Percentiles rank a stretch among this genome's conserved stretches.
Conservation (phyloP, 2,113 vertebrate genomes). For the Oryctolagus cuniculus region DNA sequence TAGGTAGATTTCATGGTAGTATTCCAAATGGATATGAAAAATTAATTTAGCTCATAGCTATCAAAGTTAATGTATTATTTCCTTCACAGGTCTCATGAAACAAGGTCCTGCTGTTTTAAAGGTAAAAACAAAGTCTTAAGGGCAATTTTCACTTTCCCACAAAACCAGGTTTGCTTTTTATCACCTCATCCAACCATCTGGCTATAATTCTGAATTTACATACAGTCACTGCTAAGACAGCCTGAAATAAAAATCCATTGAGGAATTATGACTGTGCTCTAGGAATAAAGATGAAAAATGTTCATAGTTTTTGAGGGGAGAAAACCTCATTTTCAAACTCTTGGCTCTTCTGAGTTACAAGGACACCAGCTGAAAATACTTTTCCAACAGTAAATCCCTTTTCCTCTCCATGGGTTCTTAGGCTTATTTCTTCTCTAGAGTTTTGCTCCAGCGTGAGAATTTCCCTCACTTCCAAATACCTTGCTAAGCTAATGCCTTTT, state of each 20-base stretch:
- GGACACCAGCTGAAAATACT: conserved; percentile 75
- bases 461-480: conserved; percentile 52
- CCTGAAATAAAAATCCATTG: conserved; percentile 73
- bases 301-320: conserved; percentile 57
- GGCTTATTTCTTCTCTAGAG: conserved; percentile 38
- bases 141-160: conserved; percentile 77
- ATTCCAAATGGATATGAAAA: conserved; percentile 72
- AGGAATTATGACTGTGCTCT: conserved; percentile 73
- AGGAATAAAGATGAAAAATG: conserved; percentile 81
- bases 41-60: conserved; percentile 73
- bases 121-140: conserved; percentile 77
- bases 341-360: conserved; percentile 64
- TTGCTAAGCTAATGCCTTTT: conserved; percentile 71
- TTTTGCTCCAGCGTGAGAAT: conserved; percentile 62
- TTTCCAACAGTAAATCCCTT: conserved; percentile 62
- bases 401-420: conserved; percentile 45
- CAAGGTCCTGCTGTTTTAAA: conserved; percentile 78
- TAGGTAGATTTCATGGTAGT: conserved; percentile 6
- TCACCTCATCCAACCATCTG: conserved; percentile 74
- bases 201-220: conserved; percentile 80
- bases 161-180: conserved; percentile 76
- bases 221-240: conserved; percentile 68
- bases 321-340: conserved; percentile 70
- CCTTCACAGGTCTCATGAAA: conserved; percentile 75
- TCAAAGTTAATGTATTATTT: conserved; percentile 78